Percentiles rank a stretch among this genome's conserved stretches.
Evolutionary conservation across 2,888 invertebrate genomes (phyloP).

Genomic region (Andrena hattorfiana): DNA sequence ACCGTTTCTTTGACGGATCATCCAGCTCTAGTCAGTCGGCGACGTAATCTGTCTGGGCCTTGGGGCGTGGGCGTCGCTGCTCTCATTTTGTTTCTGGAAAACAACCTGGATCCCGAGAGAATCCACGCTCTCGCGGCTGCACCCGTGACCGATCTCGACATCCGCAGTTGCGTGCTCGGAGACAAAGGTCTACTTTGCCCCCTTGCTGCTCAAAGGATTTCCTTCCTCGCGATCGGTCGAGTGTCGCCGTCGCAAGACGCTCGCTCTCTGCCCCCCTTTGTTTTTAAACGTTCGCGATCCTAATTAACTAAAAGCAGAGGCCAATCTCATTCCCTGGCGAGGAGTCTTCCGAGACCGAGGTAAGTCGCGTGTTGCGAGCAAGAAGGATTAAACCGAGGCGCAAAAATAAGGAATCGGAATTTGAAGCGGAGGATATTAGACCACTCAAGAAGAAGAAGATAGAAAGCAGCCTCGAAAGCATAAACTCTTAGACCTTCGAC

Average conservation of each 20-base stretch:
- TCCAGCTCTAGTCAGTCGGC: conserved; percentile 72
- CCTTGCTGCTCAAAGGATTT: conserved; percentile 10
- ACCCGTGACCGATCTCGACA: conserved; percentile 22
- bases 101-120: conserved; percentile 57
- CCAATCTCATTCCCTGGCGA: background rate
- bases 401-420: conserved; percentile 4
- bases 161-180: conserved; percentile 14
- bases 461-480: background rate
- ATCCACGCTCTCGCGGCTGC: conserved; percentile 36
- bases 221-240: conserved; percentile 31
- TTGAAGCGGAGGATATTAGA: background rate
- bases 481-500: too few relatives aligned
- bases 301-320: conserved; percentile 43
- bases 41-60: conserved; percentile 76
- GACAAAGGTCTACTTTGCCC: conserved; percentile 32
- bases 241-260: conserved; percentile 2
- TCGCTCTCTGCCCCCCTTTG: conserved; percentile 10
- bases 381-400: background rate
- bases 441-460: background rate
- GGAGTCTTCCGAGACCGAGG: background rate
- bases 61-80: conserved; percentile 71
- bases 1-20: conserved; percentile 77
- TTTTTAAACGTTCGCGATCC: conserved; percentile 1
- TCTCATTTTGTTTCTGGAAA: conserved; percentile 69
- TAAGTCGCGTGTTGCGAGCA: background rate